Percentiles rank a stretch among this genome's conserved stretches.
Evolutionary conservation across 2,888 invertebrate species (phyloP).

Genomic region (Axea sp.): DNA sequence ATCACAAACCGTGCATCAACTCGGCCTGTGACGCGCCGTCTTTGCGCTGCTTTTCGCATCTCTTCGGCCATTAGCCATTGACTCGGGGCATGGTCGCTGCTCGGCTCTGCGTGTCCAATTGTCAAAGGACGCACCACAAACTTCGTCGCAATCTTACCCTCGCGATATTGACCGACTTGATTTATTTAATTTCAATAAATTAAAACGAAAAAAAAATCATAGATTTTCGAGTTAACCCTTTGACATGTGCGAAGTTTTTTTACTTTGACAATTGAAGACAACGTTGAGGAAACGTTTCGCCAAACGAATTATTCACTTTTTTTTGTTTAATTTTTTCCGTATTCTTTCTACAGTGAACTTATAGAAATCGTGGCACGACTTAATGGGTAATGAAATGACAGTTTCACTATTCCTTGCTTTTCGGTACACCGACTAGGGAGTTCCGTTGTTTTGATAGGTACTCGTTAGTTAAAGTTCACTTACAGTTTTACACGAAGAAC

Average conservation of each 20-base stretch:
- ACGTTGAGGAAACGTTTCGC: slow-evolving; percentile 4
- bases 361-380: too few relatives aligned
- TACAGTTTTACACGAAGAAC: too few relatives aligned
- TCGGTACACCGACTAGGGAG: too few relatives aligned
- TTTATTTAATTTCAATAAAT: neutral
- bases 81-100: slow-evolving; percentile 16
- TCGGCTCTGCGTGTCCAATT: slow-evolving; percentile 22
- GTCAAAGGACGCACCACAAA: slow-evolving; percentile 30
- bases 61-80: slow-evolving; percentile 59
- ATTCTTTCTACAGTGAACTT: neutral
- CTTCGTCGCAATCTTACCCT: too few relatives aligned
- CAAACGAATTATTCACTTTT: neutral
- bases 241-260: neutral
- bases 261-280: neutral
- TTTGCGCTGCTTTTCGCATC: slow-evolving; percentile 21
- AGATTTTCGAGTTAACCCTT: neutral
- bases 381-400: too few relatives aligned
- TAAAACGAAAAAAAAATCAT: neutral
- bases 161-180: too few relatives aligned
- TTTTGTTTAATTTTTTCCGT: neutral
- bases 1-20: neutral
- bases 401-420: too few relatives aligned
- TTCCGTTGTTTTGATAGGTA: too few relatives aligned
- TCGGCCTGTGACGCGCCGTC: slow-evolving; percentile 9
- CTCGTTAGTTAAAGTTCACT: too few relatives aligned